Evolutionary conservation across 2,797 vertebrate genomes (phyloP).

Genomic region (Ceryle rudis): DNA sequence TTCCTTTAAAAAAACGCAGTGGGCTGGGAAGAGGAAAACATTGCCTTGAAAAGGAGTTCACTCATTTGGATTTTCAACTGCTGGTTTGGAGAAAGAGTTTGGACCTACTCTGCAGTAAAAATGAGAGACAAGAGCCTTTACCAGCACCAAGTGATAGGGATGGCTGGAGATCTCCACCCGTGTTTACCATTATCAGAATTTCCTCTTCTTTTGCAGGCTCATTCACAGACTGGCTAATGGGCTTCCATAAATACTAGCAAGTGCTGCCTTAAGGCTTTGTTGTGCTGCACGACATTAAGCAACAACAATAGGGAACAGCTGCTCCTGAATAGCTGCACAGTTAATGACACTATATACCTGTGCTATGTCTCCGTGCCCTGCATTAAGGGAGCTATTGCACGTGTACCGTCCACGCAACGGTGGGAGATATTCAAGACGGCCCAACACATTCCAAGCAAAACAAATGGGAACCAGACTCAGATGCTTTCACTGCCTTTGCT

Average conservation of each 20-base stretch:
- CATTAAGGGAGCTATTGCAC: not conserved
- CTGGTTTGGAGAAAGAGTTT: not conserved
- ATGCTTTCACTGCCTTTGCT: not conserved
- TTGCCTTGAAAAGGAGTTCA: not conserved
- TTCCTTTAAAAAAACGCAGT: conserved; percentile 13
- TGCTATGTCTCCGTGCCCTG: not conserved
- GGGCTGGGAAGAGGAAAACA: not conserved
- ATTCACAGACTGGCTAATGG: conserved; percentile 50
- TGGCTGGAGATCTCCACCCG: not conserved
- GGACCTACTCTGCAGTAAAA: not conserved
- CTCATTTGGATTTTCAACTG: not conserved
- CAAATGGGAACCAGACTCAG: conserved; percentile 31
- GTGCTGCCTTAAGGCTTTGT: conserved; percentile 62
- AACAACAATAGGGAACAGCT: conserved; percentile 72
- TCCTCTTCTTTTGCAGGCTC: conserved; percentile 43
- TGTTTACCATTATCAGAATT: conserved; percentile 52
- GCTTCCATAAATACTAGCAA: conserved; percentile 68
- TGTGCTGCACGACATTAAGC: conserved; percentile 58
- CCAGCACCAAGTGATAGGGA: not conserved
- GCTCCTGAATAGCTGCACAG: conserved; percentile 26
- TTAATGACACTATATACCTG: conserved; percentile 55
- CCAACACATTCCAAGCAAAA: conserved; percentile 26
- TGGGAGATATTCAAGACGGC: not conserved
- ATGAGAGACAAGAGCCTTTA: not conserved
- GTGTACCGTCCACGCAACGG: not conserved